Conservation (phyloP, 2,888 invertebrate genomes). For the Chymomyza procnemis region DNA sequence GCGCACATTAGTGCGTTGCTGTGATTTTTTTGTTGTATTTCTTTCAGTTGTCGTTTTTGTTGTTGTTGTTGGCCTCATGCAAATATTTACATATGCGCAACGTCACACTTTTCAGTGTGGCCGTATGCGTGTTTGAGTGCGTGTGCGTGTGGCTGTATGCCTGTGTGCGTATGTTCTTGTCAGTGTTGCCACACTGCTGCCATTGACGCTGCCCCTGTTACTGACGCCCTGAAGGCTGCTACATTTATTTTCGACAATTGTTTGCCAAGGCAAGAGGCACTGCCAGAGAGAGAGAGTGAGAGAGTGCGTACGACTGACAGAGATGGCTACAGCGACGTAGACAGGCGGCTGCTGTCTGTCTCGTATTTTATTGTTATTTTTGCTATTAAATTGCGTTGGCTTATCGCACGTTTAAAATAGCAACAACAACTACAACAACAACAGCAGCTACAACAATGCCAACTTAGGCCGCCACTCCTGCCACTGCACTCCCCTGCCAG, state of each 20-base stretch:
- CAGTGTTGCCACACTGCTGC: neutral
- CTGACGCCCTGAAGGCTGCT: conserved; percentile 29
- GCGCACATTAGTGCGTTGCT: conserved; percentile 61
- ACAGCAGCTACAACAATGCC: conserved; percentile 36
- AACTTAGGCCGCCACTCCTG: neutral
- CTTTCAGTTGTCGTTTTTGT: conserved; percentile 23
- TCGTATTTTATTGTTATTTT: conserved; percentile 72
- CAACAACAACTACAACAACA: conserved; percentile 56
- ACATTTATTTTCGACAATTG: conserved; percentile 63
- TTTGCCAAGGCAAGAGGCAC: conserved; percentile 41
- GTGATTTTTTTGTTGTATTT: conserved; percentile 31
- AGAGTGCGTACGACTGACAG: no score
- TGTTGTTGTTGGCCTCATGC: conserved; percentile 41
- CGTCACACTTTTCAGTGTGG: conserved; percentile 20
- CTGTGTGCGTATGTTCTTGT: conserved; percentile 47
- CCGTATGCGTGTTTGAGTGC: conserved; percentile 44
- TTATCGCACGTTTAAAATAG: conserved; percentile 71
- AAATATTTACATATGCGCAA: conserved; percentile 70
- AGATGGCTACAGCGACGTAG: neutral
- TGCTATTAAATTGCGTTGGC: conserved; percentile 73
- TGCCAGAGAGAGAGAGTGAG: no score
- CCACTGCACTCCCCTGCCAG: neutral
- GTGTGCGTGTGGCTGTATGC: conserved; percentile 29
- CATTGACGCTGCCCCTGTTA: conserved; percentile 7
- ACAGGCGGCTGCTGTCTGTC: conserved; percentile 29